phyloP scores from a whole-genome alignment of 2,797 vertebrate species.

The Macropus fuliginosus region DNA sequence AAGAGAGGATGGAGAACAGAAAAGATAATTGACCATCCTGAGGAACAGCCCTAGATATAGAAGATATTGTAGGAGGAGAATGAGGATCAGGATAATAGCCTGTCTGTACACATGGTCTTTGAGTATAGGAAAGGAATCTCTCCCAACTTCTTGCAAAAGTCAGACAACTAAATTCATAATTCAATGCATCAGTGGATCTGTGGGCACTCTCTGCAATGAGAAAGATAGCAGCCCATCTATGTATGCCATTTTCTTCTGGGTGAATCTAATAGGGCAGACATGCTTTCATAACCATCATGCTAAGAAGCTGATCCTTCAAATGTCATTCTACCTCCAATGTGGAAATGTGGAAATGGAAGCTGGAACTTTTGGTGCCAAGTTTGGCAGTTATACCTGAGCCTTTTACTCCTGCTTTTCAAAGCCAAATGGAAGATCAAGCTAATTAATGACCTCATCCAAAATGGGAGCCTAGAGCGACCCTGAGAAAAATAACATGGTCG shows the following conservation, averaged over 20 bases:
- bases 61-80: not conserved
- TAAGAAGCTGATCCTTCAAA: not conserved
- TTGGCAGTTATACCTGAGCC: not conserved
- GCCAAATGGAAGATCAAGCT: not conserved
- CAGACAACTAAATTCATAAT: not conserved
- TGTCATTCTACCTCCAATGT: not conserved
- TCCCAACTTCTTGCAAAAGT: not conserved
- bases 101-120: not conserved
- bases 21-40: not conserved
- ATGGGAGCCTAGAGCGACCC: not conserved
- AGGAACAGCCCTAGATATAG: not conserved
- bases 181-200: not conserved
- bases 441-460: conserved; percentile 10
- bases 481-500: not conserved
- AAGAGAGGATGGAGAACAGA: not conserved
- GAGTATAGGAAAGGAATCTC: not conserved
- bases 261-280: not conserved
- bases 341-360: not conserved
- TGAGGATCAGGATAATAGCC: not conserved
- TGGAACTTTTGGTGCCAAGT: not conserved
- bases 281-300: not conserved
- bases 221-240: not conserved
- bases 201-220: not conserved
- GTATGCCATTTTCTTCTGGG: not conserved
- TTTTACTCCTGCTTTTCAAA: not conserved